phyloP scores from a whole-genome alignment of 2,113 vertebrate genomes.

The Atherinomorus stipes region DNA sequence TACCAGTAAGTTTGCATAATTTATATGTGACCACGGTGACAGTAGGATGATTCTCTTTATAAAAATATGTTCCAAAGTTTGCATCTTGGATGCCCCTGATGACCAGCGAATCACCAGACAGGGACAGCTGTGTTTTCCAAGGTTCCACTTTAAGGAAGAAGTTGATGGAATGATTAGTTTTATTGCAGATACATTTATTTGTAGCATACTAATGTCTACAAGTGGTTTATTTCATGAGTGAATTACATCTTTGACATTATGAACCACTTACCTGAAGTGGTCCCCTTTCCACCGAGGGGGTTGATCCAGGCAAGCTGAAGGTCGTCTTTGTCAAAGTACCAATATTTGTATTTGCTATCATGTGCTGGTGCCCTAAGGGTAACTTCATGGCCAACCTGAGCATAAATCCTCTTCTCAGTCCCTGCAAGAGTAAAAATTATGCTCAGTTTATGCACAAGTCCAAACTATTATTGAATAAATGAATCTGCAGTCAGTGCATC shows the following conservation, averaged over 20 bases:
- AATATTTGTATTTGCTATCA: constrained; percentile 42
- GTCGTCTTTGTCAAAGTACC: rapidly evolving
- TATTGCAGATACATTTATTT: background rate
- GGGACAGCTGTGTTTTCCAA: background rate
- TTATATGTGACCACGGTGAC: background rate
- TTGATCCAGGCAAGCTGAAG: background rate
- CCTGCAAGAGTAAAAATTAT: constrained; percentile 41
- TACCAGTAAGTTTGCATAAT: constrained; percentile 38
- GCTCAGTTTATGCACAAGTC: background rate
- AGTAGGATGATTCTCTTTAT: background rate
- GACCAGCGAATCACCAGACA: constrained; percentile 4
- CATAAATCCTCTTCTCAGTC: constrained; percentile 24
- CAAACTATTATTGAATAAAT: background rate
- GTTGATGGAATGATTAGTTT: background rate
- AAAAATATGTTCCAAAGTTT: constrained; percentile 53
- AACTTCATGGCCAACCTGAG: constrained; percentile 25
- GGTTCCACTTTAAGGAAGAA: constrained; percentile 9
- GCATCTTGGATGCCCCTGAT: constrained; percentile 39
- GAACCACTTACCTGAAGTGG: rapidly evolving
- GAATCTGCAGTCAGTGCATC: background rate
- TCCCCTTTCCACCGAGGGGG: rapidly evolving
- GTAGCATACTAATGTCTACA: background rate
- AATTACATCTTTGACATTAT: background rate
- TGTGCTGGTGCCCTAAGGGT: rapidly evolving
- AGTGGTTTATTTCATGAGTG: background rate